Evolutionary conservation across 2,113 vertebrate species (phyloP).

Genomic region (Cepphus grylle): DNA sequence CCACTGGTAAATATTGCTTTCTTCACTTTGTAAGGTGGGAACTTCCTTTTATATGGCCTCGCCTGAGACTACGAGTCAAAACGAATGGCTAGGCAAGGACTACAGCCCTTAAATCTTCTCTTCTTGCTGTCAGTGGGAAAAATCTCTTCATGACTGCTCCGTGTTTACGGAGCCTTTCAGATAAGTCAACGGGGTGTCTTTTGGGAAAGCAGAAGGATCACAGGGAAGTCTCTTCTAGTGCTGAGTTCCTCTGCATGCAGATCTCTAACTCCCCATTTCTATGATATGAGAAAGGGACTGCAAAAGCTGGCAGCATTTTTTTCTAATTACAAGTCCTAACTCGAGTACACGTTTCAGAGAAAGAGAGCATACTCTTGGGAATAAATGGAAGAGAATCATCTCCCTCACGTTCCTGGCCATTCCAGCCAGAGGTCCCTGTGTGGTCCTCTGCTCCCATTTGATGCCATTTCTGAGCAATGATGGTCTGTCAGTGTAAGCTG

Average conservation of each 20-base stretch:
- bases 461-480: neutral
- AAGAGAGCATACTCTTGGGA: neutral
- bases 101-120: neutral
- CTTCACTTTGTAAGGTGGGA: neutral
- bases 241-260: neutral
- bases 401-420: neutral
- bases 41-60: neutral
- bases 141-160: accelerated
- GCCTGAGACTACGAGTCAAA: neutral
- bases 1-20: neutral
- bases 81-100: neutral
- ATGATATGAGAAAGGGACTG: neutral
- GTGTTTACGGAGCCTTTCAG: neutral
- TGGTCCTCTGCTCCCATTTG: neutral
- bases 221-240: neutral
- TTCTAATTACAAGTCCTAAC: neutral
- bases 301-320: neutral
- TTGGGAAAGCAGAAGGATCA: neutral
- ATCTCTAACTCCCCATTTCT: neutral
- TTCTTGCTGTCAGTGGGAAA: neutral
- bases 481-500: neutral
- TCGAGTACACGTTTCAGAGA: neutral
- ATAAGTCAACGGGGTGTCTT: neutral
- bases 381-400: neutral
- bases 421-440: neutral